phyloP scores from a whole-genome alignment of 2,113 vertebrate species.

The Neoarius graeffei region DNA sequence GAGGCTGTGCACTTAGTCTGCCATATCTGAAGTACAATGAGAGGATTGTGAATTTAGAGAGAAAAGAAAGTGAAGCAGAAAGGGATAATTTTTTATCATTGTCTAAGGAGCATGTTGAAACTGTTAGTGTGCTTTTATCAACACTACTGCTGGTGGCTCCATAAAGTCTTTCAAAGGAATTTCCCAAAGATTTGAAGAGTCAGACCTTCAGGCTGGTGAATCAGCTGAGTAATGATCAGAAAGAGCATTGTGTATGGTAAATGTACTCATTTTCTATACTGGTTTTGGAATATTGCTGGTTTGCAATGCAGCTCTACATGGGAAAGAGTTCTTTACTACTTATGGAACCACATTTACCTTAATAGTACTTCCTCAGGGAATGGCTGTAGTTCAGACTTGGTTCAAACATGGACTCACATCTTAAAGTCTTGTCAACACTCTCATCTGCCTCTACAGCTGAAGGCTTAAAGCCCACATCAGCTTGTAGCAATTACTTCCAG shows the following conservation, averaged over 20 bases:
- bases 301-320: background rate
- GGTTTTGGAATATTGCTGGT: background rate
- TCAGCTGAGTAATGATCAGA: background rate
- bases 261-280: background rate
- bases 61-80: constrained; percentile 26
- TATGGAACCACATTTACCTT: constrained; percentile 25
- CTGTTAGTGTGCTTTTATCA: background rate
- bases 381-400: constrained; percentile 31
- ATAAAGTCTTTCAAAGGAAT: background rate
- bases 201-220: background rate
- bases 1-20: constrained; percentile 36
- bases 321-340: background rate
- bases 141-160: background rate
- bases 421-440: constrained; percentile 59
- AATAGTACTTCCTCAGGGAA: constrained; percentile 21
- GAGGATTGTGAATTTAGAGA: constrained; percentile 43
- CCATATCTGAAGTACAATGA: constrained; percentile 45
- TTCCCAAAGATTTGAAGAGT: background rate
- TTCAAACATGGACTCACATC: constrained; percentile 55
- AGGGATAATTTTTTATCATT: constrained; percentile 16
- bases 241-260: background rate
- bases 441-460: constrained; percentile 42
- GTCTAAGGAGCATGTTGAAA: constrained; percentile 5
- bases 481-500: constrained; percentile 63
- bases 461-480: constrained; percentile 59